Conservation (phyloP, 1,140 invertebrate genomes). For the Hermetia illucens region DNA sequence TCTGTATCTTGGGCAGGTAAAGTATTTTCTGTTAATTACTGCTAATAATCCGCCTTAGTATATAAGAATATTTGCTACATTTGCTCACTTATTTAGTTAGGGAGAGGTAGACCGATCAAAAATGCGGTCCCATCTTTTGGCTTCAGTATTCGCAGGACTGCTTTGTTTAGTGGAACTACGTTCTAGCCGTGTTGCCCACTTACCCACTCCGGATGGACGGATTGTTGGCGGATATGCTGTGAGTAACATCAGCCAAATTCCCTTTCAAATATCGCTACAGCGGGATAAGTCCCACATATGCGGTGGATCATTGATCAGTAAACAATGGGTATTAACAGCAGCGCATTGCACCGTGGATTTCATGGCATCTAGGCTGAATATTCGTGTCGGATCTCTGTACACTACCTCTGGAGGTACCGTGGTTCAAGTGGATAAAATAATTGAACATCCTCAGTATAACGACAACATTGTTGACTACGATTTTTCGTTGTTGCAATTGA, state of each 20-base stretch:
- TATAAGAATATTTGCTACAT: no score
- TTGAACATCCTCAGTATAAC: conserved; percentile 24
- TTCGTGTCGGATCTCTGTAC: conserved; percentile 19
- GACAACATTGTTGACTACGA: conserved; percentile 21
- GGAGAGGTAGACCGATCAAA: no score
- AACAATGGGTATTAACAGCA: conserved; percentile 33
- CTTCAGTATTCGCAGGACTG: no score
- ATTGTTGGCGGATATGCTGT: conserved; percentile 30
- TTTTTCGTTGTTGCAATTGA: conserved; percentile 20
- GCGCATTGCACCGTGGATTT: conserved; percentile 35
- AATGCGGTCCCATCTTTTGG: no score
- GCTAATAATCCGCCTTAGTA: no score
- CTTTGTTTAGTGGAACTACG: no score
- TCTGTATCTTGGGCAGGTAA: no score
- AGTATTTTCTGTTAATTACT: no score
- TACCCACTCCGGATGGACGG: conserved; percentile 21
- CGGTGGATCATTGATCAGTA: conserved; percentile 49
- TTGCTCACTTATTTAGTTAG: no score
- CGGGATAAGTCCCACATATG: conserved; percentile 33
- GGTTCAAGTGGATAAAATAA: conserved; percentile 14
- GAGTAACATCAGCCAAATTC: conserved; percentile 26
- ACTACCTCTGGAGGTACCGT: conserved; percentile 16
- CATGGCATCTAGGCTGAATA: conserved; percentile 7
- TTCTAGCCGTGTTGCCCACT: conserved; percentile 10
- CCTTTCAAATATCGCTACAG: conserved; percentile 32